Evolutionary conservation across 2,888 invertebrate genomes (phyloP).

Genomic region (Cataglyphis rosenhaueri): DNA sequence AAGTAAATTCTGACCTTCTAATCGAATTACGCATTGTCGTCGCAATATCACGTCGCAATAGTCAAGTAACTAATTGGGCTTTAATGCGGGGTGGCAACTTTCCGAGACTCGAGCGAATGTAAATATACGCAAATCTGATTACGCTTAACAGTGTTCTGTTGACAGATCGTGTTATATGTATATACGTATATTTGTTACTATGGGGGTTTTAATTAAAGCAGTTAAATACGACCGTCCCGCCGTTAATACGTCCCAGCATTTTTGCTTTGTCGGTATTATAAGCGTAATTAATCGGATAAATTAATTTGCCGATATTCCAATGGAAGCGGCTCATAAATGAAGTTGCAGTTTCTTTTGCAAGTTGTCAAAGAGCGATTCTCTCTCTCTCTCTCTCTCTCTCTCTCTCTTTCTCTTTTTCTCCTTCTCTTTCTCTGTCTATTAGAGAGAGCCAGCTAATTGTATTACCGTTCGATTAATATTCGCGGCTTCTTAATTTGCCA

Average conservation of each 20-base stretch:
- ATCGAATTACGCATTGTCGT: slow-evolving; percentile 50
- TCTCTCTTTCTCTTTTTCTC: not conserved
- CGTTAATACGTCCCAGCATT: slow-evolving; percentile 29
- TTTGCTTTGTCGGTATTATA: slow-evolving; percentile 50
- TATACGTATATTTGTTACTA: slow-evolving; percentile 37
- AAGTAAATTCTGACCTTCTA: slow-evolving; percentile 81
- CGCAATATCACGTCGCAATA: slow-evolving; percentile 26
- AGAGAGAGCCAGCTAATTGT: not conserved
- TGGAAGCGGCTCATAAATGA: slow-evolving; percentile 12
- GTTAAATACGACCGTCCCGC: slow-evolving; percentile 26
- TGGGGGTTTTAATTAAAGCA: slow-evolving; percentile 46
- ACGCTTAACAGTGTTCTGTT: slow-evolving; percentile 43
- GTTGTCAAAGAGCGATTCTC: slow-evolving; percentile 23
- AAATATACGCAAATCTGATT: slow-evolving; percentile 52
- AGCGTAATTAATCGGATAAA: slow-evolving; percentile 43
- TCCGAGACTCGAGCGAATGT: slow-evolving; percentile 15
- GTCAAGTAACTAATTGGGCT: slow-evolving; percentile 46
- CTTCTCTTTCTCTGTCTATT: not conserved
- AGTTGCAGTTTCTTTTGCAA: slow-evolving; percentile 39
- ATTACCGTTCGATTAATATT: slow-evolving; percentile 20
- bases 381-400: not conserved
- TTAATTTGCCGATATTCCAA: slow-evolving; percentile 43
- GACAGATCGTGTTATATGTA: slow-evolving; percentile 46
- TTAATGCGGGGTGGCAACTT: slow-evolving; percentile 49
- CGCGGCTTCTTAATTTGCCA: slow-evolving; percentile 37